Evolutionary conservation across 2,888 invertebrate species (phyloP).

Genomic region (Limnephilus marmoratus): DNA sequence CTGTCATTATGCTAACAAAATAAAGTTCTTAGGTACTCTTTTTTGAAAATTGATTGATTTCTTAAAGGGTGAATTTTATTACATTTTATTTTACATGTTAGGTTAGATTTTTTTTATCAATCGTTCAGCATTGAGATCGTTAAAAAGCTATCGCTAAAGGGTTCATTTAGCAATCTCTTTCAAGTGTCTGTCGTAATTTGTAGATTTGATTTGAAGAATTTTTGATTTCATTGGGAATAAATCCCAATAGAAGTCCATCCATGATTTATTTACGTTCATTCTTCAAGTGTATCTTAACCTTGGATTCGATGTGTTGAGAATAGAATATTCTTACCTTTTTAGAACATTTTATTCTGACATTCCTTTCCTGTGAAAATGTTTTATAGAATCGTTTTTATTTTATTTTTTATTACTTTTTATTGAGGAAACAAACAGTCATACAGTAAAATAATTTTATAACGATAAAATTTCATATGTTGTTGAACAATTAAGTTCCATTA

Average conservation of each 20-base stretch:
- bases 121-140: no score
- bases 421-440: no score
- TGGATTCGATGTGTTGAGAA: background rate
- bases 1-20: background rate
- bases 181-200: background rate
- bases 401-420: no score
- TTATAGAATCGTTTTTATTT: no score
- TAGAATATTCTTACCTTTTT: background rate
- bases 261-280: background rate
- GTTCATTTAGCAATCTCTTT: background rate
- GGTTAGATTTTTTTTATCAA: background rate
- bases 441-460: no score
- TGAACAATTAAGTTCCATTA: no score
- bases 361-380: background rate
- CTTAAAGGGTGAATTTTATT: background rate
- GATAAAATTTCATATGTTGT: no score
- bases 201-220: background rate
- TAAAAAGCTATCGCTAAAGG: background rate
- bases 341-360: background rate
- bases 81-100: background rate
- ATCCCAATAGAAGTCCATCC: background rate
- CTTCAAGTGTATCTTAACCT: no score
- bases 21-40: background rate
- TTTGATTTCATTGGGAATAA: background rate
- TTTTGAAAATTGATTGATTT: background rate